Percentiles rank a stretch among this genome's conserved stretches.
phyloP scores from a whole-genome alignment of 1,140 invertebrate species.

The Meloidogyne exigua region DNA sequence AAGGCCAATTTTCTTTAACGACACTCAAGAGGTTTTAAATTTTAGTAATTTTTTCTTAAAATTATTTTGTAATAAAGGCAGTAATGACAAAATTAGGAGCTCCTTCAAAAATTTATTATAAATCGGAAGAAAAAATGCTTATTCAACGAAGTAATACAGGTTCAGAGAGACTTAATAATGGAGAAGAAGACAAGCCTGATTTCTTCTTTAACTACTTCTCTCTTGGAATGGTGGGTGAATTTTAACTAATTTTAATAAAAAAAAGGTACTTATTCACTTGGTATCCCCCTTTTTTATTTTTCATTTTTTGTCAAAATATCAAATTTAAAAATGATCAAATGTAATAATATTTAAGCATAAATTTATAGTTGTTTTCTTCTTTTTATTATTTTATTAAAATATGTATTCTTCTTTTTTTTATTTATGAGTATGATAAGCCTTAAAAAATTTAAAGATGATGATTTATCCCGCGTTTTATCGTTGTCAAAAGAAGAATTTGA shows the following conservation, averaged over 20 bases:
- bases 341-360: too few relatives aligned
- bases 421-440: too few relatives aligned
- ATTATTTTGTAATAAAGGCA: slow-evolving; percentile 5
- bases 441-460: too few relatives aligned
- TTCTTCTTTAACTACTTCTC: slow-evolving; percentile 63
- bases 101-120: slow-evolving; percentile 58
- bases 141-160: slow-evolving; percentile 45
- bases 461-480: too few relatives aligned
- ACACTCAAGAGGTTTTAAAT: slow-evolving; percentile 25
- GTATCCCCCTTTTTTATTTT: too few relatives aligned
- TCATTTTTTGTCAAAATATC: too few relatives aligned
- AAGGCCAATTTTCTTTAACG: slow-evolving; percentile 30
- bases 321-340: too few relatives aligned
- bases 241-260: slow-evolving; percentile 16
- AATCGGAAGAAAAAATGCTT: slow-evolving; percentile 63
- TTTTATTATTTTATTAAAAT: too few relatives aligned
- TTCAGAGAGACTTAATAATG: slow-evolving; percentile 18
- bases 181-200: slow-evolving; percentile 50
- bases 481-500: too few relatives aligned
- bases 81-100: slow-evolving; percentile 52
- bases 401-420: too few relatives aligned
- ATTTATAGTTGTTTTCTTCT: too few relatives aligned
- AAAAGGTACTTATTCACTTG: too few relatives aligned
- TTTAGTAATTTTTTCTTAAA: not conserved
- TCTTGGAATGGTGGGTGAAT: slow-evolving; percentile 57